A percentile compares a stretch with the other conserved stretches of the same genome.
phyloP scores from a whole-genome alignment of 2,113 vertebrate species.

The Pholis gunnellus region DNA sequence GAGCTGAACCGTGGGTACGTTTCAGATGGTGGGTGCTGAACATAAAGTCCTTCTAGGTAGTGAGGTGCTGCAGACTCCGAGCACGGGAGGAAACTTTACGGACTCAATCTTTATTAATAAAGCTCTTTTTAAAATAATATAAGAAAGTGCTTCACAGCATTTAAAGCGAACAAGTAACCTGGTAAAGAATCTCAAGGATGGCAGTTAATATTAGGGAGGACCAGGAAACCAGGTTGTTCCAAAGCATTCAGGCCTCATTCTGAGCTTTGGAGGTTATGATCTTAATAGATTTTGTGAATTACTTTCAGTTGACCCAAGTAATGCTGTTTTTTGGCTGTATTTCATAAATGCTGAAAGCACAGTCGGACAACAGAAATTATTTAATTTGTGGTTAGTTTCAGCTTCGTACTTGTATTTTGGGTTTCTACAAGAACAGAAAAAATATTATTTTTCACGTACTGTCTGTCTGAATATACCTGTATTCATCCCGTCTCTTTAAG shows the following conservation, averaged over 20 bases:
- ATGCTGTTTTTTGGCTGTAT: neutral
- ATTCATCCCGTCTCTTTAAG: neutral
- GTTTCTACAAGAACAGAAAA: neutral
- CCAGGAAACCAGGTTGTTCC: neutral
- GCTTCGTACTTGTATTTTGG: neutral
- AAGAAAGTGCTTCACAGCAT: neutral
- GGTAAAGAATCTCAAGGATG: neutral
- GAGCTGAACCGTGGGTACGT: neutral
- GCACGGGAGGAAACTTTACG: neutral
- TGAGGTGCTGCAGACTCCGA: no score
- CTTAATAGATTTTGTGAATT: neutral
- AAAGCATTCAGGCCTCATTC: slow-evolving; percentile 5
- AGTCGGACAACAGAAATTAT: neutral
- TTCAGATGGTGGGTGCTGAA: neutral
- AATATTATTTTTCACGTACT: no score
- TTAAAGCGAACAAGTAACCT: neutral
- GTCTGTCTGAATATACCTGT: neutral
- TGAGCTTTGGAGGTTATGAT: neutral
- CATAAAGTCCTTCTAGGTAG: neutral
- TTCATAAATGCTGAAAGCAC: no score
- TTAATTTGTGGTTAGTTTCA: neutral
- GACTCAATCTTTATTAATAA: neutral
- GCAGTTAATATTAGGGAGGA: neutral
- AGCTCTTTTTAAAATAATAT: neutral
- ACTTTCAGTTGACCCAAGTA: neutral